phyloP scores from a whole-genome alignment of 2,888 invertebrate genomes.

The Orchestes rusci region DNA sequence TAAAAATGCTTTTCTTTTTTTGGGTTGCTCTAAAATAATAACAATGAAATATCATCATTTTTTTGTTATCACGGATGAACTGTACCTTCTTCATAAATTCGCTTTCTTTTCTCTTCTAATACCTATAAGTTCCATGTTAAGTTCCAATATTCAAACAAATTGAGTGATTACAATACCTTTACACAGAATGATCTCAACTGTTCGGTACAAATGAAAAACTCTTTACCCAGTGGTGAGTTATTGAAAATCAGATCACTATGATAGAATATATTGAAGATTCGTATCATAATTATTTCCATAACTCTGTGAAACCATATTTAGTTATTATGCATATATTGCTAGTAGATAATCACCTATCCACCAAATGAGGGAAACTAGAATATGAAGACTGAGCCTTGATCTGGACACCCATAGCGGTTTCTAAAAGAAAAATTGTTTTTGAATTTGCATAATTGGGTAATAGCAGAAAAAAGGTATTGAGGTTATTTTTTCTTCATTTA shows the following conservation, averaged over 20 bases:
- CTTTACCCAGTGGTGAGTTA: slow-evolving; percentile 21
- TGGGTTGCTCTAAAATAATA: slow-evolving; percentile 11
- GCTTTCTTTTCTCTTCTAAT: no score
- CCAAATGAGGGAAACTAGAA: slow-evolving; percentile 45
- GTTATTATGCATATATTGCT: slow-evolving; percentile 7
- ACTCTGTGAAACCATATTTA: slow-evolving; percentile 16
- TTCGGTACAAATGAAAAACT: no score
- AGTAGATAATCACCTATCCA: slow-evolving; percentile 27
- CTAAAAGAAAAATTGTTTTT: slow-evolving; percentile 37
- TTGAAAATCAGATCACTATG: slow-evolving; percentile 28
- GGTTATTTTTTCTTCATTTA: no score
- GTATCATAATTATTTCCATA: slow-evolving; percentile 27
- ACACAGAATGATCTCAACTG: no score
- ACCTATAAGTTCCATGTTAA: no score
- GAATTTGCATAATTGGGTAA: slow-evolving; percentile 2
- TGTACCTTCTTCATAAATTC: background rate
- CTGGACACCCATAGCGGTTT: slow-evolving; percentile 65
- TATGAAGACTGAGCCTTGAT: slow-evolving; percentile 53
- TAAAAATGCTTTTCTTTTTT: slow-evolving; percentile 45
- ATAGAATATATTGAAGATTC: slow-evolving; percentile 29
- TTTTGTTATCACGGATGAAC: background rate
- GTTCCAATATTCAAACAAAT: no score
- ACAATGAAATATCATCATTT: slow-evolving; percentile 7
- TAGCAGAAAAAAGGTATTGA: no score
- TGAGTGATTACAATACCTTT: no score